phyloP scores from a whole-genome alignment of 2,797 vertebrate species.

The Pitangus sulphuratus region DNA sequence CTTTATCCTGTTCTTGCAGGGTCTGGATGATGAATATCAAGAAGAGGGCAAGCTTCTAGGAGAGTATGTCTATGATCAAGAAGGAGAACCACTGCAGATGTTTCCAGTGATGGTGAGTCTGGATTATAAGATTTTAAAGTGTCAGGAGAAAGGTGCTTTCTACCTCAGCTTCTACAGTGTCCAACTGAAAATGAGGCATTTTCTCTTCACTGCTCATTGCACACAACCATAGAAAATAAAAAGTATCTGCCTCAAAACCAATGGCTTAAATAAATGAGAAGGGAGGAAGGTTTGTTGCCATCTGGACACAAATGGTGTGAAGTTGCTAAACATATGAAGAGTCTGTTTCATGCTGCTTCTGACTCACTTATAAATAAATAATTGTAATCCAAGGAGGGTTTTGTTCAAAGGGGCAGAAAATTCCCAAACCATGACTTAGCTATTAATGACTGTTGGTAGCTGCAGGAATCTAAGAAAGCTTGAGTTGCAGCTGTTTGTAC shows the following conservation, averaged over 20 bases:
- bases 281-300: background rate
- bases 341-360: background rate
- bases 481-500: background rate
- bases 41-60: constrained; percentile 86
- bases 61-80: constrained; percentile 82
- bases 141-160: background rate
- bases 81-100: constrained; percentile 88
- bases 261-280: background rate
- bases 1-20: constrained; percentile 74
- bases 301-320: background rate
- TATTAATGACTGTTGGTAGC: background rate
- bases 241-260: background rate
- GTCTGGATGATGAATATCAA: constrained; percentile 85
- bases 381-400: background rate
- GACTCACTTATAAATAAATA: background rate
- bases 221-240: background rate
- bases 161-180: background rate
- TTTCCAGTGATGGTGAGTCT: constrained; percentile 80
- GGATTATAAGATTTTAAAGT: background rate
- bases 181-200: background rate
- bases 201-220: background rate
- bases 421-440: background rate
- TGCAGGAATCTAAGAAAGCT: background rate
- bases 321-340: background rate
- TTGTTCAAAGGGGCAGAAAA: background rate